Evolutionary conservation across 1,140 invertebrate species (phyloP), one percentile per base, ranked within the genome.

Genomic region (Bombus sibiricus): DNA sequence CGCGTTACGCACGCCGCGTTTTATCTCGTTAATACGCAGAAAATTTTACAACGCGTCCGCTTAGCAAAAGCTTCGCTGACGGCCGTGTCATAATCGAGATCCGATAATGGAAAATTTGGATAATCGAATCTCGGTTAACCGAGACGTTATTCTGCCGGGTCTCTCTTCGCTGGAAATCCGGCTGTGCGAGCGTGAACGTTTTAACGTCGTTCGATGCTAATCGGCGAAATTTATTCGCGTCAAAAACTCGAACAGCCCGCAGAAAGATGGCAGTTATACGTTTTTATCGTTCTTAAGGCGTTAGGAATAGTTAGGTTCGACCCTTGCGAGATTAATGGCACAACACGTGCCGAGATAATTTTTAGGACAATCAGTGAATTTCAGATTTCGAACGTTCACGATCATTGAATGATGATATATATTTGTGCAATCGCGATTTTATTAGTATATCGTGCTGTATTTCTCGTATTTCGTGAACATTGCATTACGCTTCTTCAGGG

Each of bases 81-180:
- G 32, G n/a, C 9, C 25, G 12, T 53, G 47, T 74, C 68, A 81
- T 81, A 74, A 76, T 83, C 72, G 73, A 68, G 41, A 39, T 83
- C 28, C 72, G 71, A 76, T 83, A 69, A 83, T 77, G 73, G 59
- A 83, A 68, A 53, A 68, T 77, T 53, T 68, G 62, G 59, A 68
- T 77, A 77, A 68, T 77, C 62, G 64, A 57, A 15, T 53, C 15
- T n/a, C n/a, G 74, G 74, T 59, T 83, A 66, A 83, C 41, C 73
- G 73, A 77, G 22, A 77, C 37, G 57, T 74, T 75, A n/a, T 37
- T 64, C 47, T n/a, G 18, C 59, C 10, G 62, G 39, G 39, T 41
- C 22, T 6, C 1, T 10, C 28, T 9, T n/a, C 28, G 59, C 2
- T 28, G 25, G 25, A 43, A 73, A 81, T 41, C 32, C 34, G 32